A percentile compares a stretch with the other conserved stretches of the same genome.
Evolutionary conservation across 2,888 invertebrate genomes (phyloP).

Genomic region (Andrena dorsata): DNA sequence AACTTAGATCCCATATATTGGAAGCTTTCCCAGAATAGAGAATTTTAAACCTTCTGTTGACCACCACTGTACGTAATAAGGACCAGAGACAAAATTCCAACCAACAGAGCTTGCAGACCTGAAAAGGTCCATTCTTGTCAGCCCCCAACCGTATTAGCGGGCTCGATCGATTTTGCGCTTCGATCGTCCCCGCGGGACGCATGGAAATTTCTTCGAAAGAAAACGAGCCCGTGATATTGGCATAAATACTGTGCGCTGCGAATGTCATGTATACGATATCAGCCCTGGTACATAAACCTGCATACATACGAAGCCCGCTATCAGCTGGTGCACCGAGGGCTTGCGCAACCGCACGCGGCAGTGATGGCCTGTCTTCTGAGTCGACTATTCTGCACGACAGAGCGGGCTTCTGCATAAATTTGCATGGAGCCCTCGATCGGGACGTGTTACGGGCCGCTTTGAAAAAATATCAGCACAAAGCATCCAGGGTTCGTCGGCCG

Average conservation of each 20-base stretch:
- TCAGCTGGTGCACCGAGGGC: slow-evolving; percentile 25
- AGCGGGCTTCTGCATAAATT: slow-evolving; percentile 63
- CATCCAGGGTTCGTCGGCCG: slow-evolving; percentile 42
- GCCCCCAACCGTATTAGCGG: neutral
- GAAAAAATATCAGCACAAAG: slow-evolving; percentile 56
- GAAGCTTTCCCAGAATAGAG: too few relatives aligned
- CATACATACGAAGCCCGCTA: slow-evolving; percentile 2
- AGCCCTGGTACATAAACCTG: slow-evolving; percentile 7
- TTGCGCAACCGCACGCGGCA: slow-evolving; percentile 53
- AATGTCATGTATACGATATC: slow-evolving; percentile 12
- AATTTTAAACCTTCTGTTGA: too few relatives aligned
- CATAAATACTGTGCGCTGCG: neutral
- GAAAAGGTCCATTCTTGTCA: neutral
- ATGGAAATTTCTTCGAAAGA: neutral
- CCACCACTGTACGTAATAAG: too few relatives aligned
- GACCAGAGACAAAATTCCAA: too few relatives aligned
- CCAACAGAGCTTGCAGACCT: neutral
- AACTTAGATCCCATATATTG: too few relatives aligned
- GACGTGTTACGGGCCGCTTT: slow-evolving; percentile 32
- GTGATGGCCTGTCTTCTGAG: slow-evolving; percentile 59
- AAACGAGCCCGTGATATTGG: neutral
- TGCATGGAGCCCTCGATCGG: slow-evolving; percentile 60
- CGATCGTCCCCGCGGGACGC: neutral
- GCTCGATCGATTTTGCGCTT: neutral
- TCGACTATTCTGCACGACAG: slow-evolving; percentile 42